Conservation (phyloP, 2,888 invertebrate species). For the Drosophila helvetica region DNA sequence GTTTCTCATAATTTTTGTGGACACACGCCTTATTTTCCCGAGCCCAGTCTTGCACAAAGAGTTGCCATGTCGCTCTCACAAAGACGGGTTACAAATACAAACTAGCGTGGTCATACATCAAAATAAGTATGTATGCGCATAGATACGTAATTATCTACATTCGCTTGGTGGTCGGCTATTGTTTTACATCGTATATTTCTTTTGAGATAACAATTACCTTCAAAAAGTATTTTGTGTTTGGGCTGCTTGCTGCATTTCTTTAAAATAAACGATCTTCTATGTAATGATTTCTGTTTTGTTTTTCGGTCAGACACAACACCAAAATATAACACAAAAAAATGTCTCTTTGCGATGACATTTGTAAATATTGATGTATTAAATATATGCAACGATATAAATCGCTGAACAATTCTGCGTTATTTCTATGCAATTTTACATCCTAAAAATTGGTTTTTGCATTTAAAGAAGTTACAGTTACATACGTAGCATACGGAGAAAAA, state of each 20-base stretch:
- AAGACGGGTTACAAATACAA: constrained; percentile 31
- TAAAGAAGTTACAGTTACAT: not conserved
- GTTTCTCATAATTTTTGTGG: constrained; percentile 44
- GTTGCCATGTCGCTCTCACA: constrained; percentile 70
- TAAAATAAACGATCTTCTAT: constrained; percentile 10
- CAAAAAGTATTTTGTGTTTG: constrained; percentile 44
- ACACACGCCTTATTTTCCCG: constrained; percentile 75
- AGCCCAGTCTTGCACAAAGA: constrained; percentile 48
- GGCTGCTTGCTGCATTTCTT: constrained; percentile 44
- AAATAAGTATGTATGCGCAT: constrained; percentile 30
- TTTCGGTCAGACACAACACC: too few species aligned
- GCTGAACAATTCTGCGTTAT: constrained; percentile 14
- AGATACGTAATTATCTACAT: constrained; percentile 24
- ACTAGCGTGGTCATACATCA: constrained; percentile 4
- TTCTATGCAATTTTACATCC: constrained; percentile 33
- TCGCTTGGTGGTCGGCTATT: constrained; percentile 52
- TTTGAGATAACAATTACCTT: constrained; percentile 45
- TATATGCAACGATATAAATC: constrained; percentile 12
- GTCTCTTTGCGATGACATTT: not conserved
- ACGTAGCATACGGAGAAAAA: constrained; percentile 23
- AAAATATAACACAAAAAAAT: too few species aligned
- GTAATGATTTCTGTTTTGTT: constrained; percentile 6
- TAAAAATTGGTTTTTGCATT: not conserved
- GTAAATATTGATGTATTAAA: not conserved
- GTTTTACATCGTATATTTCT: constrained; percentile 66